Percentiles rank a stretch among this genome's conserved stretches.
These are phyloP conservation scores for Rhagium mordax DNA, from an alignment of 2,888 invertebrate genomes.

Conservation along the genomic window DNA sequence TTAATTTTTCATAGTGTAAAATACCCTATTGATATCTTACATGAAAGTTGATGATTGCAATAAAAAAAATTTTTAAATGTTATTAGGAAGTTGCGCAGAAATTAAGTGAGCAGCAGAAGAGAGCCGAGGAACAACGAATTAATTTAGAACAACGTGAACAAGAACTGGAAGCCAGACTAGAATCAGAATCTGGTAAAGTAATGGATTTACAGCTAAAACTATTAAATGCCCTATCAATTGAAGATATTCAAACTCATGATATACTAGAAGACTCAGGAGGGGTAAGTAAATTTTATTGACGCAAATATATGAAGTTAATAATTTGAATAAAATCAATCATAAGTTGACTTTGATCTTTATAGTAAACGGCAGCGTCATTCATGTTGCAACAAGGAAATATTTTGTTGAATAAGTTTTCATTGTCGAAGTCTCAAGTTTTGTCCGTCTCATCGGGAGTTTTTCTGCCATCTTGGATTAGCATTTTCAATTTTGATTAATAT, in stretches of 20 bases:
- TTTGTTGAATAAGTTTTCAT: too few species aligned
- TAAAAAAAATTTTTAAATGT: constrained; percentile 11
- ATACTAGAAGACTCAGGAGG: constrained; percentile 29
- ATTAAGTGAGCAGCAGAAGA: constrained; percentile 72
- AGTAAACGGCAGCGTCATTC: too few species aligned
- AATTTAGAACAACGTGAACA: constrained; percentile 61
- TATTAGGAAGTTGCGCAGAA: constrained; percentile 71
- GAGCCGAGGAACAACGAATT: constrained; percentile 68
- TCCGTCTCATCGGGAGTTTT: too few species aligned
- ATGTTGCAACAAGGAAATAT: too few species aligned
- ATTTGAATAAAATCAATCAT: too few species aligned
- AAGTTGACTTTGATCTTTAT: too few species aligned
- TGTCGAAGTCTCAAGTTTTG: too few species aligned
- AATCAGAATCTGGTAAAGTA: constrained; percentile 51
- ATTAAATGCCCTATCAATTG: constrained; percentile 37
- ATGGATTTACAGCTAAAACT: constrained; percentile 51
- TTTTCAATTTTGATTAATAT: too few species aligned
- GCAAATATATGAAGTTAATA: too few species aligned
- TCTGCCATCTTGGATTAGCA: too few species aligned
- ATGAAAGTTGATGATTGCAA: background rate
- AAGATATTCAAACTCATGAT: constrained; percentile 32
- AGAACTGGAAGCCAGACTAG: constrained; percentile 54
- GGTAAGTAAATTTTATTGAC: background rate
- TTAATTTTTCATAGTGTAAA: too few species aligned
- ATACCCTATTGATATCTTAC: too few species aligned